Percentiles rank a stretch among this genome's conserved stretches.
These are phyloP conservation scores for Engraulis encrasicolus DNA, from an alignment of 2,113 vertebrate species.

Conservation along the genomic window DNA sequence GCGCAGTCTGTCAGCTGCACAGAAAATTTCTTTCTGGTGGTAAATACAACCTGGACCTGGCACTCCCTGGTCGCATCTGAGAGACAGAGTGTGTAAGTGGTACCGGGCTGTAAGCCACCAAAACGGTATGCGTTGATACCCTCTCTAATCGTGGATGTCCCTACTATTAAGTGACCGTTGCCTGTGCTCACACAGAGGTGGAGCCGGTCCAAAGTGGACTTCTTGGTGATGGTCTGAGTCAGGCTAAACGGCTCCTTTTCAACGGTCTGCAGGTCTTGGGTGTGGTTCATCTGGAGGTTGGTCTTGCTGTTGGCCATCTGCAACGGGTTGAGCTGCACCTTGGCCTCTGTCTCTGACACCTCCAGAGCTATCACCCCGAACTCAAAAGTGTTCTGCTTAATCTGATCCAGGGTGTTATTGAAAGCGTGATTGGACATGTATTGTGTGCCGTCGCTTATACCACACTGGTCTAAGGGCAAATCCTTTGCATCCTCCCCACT, in stretches of 20 bases:
- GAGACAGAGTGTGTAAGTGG: conserved; percentile 96
- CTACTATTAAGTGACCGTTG: conserved; percentile 82
- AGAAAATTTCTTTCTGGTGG: conserved; percentile 91
- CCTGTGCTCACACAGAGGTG: conserved; percentile 87
- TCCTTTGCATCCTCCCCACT: conserved; percentile 28
- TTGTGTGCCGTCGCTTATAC: conserved; percentile 74
- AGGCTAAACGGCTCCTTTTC: conserved; percentile 87
- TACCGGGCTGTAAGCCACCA: conserved; percentile 87
- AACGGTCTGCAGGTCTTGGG: conserved; percentile 81
- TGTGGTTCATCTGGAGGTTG: conserved; percentile 85
- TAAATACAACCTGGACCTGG: conserved; percentile 95
- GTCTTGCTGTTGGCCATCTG: conserved; percentile 89
- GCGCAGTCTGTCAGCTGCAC: too few species aligned
- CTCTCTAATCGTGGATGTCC: conserved; percentile 95
- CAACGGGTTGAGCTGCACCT: conserved; percentile 91
- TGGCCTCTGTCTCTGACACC: conserved; percentile 92
- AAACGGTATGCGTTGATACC: conserved; percentile 93
- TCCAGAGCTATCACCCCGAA: conserved; percentile 94
- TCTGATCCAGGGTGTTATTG: conserved; percentile 84
- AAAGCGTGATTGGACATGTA: conserved; percentile 96
- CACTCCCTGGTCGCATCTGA: conserved; percentile 88
- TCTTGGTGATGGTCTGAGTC: conserved; percentile 66
- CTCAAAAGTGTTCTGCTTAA: conserved; percentile 92
- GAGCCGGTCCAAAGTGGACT: conserved; percentile 80
- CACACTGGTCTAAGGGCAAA: conserved; percentile 76